Conservation (phyloP, 2,797 vertebrate genomes). For the Macroramphosus scolopax region DNA sequence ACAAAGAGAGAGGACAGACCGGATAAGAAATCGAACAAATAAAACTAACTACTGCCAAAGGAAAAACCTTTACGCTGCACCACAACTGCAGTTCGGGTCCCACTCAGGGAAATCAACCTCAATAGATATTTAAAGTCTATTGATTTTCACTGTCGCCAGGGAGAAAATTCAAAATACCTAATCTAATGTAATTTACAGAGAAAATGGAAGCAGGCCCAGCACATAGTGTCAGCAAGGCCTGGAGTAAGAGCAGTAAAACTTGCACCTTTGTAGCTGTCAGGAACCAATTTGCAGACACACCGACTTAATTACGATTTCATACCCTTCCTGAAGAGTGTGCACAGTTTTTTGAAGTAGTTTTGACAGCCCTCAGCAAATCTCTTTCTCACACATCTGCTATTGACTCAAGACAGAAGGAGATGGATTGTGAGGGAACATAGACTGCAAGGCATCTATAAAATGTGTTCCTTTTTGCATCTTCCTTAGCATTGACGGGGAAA, state of each 20-base stretch:
- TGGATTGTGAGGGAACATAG: conserved; percentile 42
- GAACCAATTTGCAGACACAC: conserved; percentile 44
- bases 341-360: conserved; percentile 55
- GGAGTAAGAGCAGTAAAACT: conserved; percentile 36
- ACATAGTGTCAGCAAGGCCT: conserved; percentile 18
- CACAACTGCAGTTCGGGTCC: conserved; percentile 13
- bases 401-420: conserved; percentile 59
- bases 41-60: conserved; percentile 14
- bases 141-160: conserved; percentile 52
- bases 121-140: conserved; percentile 52
- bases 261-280: conserved; percentile 46
- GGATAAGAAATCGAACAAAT: conserved; percentile 15
- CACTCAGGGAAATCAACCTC: conserved; percentile 37
- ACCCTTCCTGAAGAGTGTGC: conserved; percentile 60
- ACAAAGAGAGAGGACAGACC: not conserved
- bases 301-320: conserved; percentile 72
- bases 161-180: conserved; percentile 62
- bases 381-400: conserved; percentile 56
- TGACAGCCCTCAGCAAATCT: conserved; percentile 55
- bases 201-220: conserved; percentile 46
- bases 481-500: conserved; percentile 22
- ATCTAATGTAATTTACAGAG: conserved; percentile 58
- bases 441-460: conserved; percentile 53
- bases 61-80: conserved; percentile 1
- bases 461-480: not conserved